Evolutionary conservation across 2,113 vertebrate species (phyloP), one percentile per base, ranked within the genome.

Genomic region (Rhinoderma darwinii): DNA sequence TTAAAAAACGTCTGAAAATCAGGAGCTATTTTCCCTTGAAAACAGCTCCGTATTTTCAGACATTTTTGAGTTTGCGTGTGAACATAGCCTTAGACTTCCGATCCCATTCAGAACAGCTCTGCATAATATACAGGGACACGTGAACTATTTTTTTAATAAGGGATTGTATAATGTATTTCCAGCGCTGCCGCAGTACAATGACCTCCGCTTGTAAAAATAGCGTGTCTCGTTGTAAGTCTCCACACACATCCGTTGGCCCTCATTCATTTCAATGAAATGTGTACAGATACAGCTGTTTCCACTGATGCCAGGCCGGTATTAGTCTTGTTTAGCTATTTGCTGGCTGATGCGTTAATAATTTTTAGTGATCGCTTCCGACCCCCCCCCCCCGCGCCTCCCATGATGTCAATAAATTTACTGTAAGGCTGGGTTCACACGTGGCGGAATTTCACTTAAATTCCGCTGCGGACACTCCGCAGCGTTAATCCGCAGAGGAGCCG

Each of bases 331-430:
- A 44, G n/a, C 20, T 41, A 70, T 75, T 79, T 68, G 27, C 41
- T 86, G 59, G 59, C 75, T 80, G 43, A 73, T 14, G 77, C 37
- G 44, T 73, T 81, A 79, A 86, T 86, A 75, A 79, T 54, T 79
- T 25, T 54, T 75, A 51, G 22, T 18, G 32, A 59, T 66, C 5
- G 7, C 32, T 32, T 77, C 54, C 50, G 17, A 51, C 66, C 10
- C 54, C 41, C 15, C 7, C 4, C 50, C 27, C 1, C 15, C 27
- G 44, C 4, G 5, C 43, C 41, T 7, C 27, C 43, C 11, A 37
- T 12, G 5, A 10, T 30, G 35, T 22, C 56, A 43, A 61, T 63
- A 43, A 82, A 82, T 63, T 37, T 5, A 10, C 35, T 37, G 15
- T 25, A n/a, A n/a, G n/a, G n/a, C n/a, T n/a, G n/a, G n/a, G n/a